Evolutionary conservation across 2,797 vertebrate species (phyloP), one percentile per base, ranked within the genome.

Genomic region (Eulemur coronatus): DNA sequence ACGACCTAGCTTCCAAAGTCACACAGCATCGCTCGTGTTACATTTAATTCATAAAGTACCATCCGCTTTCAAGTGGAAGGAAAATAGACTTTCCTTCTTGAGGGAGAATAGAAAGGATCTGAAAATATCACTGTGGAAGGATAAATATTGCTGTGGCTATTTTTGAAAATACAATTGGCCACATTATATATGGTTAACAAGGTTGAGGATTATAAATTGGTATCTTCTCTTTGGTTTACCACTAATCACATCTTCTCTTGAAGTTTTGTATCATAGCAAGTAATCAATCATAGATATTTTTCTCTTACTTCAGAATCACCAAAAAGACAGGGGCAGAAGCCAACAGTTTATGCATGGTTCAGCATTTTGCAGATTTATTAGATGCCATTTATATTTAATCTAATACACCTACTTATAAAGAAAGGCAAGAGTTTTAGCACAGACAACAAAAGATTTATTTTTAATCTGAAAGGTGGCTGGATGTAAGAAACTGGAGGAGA

Each of bases 201-300:
- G 22, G 48, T 61, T 63, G 41, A 93, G 18, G 63, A 87, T 82
- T 96, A 91, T 0, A 41, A 67, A 91, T 97, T 43, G n/a, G 55
- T 94, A 76, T 48, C 84, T 97, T 80, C 55, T 80, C 10, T 73
- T 88, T 93, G 94, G 79, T 95, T 95, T 95, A 95, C 7, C 46
- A n/a, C 55, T 46, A 96, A 26, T 35, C 38, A 76, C 65, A 84
- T 97, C 41, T 95, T 95, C 76, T 80, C 30, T 79, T 92, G 15
- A 30, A 84, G 35, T 92, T 94, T 46, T 2, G 30, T 1, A 1
- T 43, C 70, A 91, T 43, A 75, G 41, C 43, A 95, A 95, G 87
- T 67, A 89, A 93, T 93, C 70, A 96, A 93, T 96, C 86, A 95
- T 59, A 94, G 70, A 80, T 52, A 82, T 30, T 89, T 95, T 96